Evolutionary conservation across 2,797 vertebrate genomes (phyloP).

Genomic region (Coregonus ussuriensis): DNA sequence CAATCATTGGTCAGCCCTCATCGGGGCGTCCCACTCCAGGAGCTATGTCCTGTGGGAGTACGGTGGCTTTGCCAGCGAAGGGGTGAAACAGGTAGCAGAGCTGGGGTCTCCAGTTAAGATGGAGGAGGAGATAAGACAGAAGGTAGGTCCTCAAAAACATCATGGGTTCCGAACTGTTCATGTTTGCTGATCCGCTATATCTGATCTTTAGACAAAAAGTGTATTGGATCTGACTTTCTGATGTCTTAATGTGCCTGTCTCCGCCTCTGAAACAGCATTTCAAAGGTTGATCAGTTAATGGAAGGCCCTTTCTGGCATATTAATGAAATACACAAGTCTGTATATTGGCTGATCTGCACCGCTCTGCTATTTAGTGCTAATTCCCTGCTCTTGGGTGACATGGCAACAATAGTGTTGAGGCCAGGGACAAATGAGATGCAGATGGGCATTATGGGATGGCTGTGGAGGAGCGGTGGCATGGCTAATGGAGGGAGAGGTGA

Average conservation of each 20-base stretch:
- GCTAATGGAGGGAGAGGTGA: background rate
- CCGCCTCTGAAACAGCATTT: constrained; percentile 28
- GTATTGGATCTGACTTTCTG: background rate
- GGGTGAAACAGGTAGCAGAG: constrained; percentile 94
- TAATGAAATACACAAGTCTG: constrained; percentile 39
- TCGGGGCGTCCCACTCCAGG: constrained; percentile 93
- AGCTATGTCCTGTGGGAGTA: constrained; percentile 96
- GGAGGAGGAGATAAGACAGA: constrained; percentile 97
- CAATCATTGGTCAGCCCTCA: constrained; percentile 98
- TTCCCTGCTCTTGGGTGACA: constrained; percentile 20
- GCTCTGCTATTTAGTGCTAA: constrained; percentile 32
- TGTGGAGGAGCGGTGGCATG: background rate
- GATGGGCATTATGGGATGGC: constrained; percentile 30
- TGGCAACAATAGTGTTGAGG: constrained; percentile 12
- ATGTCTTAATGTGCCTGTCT: background rate
- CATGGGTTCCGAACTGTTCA: background rate
- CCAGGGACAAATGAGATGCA: constrained; percentile 6
- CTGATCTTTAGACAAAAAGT: background rate
- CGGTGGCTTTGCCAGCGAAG: constrained; percentile 91
- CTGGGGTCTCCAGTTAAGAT: constrained; percentile 96
- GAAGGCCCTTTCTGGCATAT: constrained; percentile 18
- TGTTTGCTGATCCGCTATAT: background rate
- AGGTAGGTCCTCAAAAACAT: constrained; percentile 69
- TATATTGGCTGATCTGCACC: constrained; percentile 21
- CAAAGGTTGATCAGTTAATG: constrained; percentile 41